phyloP scores from a whole-genome alignment of 2,113 vertebrate genomes.

The Psittacula cyanocephala region DNA sequence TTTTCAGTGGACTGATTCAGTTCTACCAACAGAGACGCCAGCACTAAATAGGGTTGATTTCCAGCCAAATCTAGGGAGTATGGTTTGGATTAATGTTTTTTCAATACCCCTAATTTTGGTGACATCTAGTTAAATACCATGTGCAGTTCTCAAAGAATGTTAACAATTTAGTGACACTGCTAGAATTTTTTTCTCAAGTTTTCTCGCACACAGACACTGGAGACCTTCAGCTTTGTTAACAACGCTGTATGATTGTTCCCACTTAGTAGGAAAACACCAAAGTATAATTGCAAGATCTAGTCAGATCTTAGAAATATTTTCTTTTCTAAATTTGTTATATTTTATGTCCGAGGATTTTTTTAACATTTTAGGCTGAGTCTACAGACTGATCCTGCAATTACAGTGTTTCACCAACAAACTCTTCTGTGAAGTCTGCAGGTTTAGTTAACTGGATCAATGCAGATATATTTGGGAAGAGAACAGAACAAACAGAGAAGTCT shows the following conservation, averaged over 20 bases:
- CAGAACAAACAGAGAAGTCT: not conserved
- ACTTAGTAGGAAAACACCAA: not conserved
- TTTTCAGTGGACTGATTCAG: not conserved
- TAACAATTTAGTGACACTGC: not conserved
- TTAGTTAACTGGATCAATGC: not conserved
- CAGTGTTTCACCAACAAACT: not conserved
- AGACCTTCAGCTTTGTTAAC: not conserved
- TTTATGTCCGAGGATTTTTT: not conserved
- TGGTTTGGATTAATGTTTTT: not conserved
- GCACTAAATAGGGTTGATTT: not conserved
- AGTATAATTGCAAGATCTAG: not conserved
- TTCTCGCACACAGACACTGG: not conserved
- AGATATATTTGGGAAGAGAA: not conserved
- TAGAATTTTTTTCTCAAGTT: not conserved
- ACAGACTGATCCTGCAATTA: not conserved
- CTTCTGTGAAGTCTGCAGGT: not conserved
- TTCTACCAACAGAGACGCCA: not conserved
- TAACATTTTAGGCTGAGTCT: not conserved
- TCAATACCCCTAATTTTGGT: not conserved
- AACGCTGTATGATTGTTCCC: not conserved
- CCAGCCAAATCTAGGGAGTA: not conserved
- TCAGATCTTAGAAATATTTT: not conserved
- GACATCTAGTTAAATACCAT: not conserved
- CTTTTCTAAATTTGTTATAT: not conserved
- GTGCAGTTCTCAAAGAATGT: not conserved